Evolutionary conservation across 2,888 invertebrate genomes (phyloP).

Genomic region (Euspilapteryx auroguttella): DNA sequence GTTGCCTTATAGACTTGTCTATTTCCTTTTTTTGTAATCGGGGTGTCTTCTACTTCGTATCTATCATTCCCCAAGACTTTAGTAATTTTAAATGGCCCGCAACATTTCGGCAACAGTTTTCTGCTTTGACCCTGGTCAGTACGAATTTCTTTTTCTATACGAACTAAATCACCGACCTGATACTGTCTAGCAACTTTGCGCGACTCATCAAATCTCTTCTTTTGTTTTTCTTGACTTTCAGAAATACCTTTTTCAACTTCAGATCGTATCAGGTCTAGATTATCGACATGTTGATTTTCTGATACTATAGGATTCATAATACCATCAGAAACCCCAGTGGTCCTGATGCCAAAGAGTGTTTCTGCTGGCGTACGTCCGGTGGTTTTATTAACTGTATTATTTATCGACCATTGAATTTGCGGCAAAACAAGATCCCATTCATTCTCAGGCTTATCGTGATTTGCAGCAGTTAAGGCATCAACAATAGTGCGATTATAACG

Average conservation of each 20-base stretch:
- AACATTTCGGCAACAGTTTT: slow-evolving; percentile 5
- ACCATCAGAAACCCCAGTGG: slow-evolving; percentile 7
- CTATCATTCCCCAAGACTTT: slow-evolving; percentile 5
- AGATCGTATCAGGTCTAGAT: slow-evolving; percentile 4
- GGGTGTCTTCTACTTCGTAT: slow-evolving; percentile 1
- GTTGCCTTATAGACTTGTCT: slow-evolving; percentile 3
- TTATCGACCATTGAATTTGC: slow-evolving; percentile 8
- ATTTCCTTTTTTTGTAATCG: slow-evolving; percentile 1
- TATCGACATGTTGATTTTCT: background rate
- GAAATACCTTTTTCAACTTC: background rate
- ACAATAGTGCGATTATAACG: slow-evolving; percentile 2
- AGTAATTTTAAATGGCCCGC: slow-evolving; percentile 4
- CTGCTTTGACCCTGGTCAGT: slow-evolving; percentile 5
- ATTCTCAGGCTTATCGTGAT: slow-evolving; percentile 2
- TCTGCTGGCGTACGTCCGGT: slow-evolving; percentile 4
- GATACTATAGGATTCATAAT: slow-evolving; percentile 4
- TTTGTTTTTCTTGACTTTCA: slow-evolving; percentile 9
- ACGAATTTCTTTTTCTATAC: slow-evolving; percentile 7
- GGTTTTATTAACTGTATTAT: slow-evolving; percentile 8
- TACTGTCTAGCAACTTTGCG: slow-evolving; percentile 7
- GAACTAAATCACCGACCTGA: slow-evolving; percentile 9
- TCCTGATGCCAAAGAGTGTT: slow-evolving; percentile 6
- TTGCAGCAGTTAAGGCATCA: slow-evolving; percentile 2
- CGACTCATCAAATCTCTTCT: slow-evolving; percentile 7
- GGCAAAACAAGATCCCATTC: slow-evolving; percentile 5